A percentile compares a stretch with the other conserved stretches of the same genome.
Evolutionary conservation across 2,888 invertebrate genomes (phyloP).

Genomic region (Cryptus armator): DNA sequence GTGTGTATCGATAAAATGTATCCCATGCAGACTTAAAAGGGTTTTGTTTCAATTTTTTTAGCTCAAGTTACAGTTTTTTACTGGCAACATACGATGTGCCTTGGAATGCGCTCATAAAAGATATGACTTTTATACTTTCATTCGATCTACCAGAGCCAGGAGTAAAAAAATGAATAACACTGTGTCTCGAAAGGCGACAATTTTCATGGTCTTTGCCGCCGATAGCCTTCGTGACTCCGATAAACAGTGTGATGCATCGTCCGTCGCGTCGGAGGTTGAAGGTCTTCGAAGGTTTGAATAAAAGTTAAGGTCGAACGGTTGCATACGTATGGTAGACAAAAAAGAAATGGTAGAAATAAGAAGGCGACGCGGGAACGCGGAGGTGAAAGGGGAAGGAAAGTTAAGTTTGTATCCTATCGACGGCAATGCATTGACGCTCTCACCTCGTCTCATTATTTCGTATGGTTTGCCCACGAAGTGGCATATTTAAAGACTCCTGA

Average conservation of each 20-base stretch:
- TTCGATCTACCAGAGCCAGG: not conserved
- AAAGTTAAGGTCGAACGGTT: constrained; percentile 29
- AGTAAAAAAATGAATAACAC: constrained; percentile 20
- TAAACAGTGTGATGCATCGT: constrained; percentile 21
- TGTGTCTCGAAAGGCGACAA: constrained; percentile 11
- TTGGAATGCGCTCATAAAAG: not conserved
- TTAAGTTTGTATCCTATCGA: constrained; percentile 57
- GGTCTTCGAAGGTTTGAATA: constrained; percentile 52
- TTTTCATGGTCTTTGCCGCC: constrained; percentile 19
- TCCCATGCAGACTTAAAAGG: not conserved
- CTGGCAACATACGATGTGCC: not conserved
- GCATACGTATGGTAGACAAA: constrained; percentile 9
- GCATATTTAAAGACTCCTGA: constrained; percentile 50
- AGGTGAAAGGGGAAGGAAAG: constrained; percentile 62
- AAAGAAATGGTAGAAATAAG: constrained; percentile 11
- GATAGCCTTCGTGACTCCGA: constrained; percentile 60
- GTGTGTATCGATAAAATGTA: not conserved
- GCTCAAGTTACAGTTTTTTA: constrained; percentile 1
- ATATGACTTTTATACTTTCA: not conserved
- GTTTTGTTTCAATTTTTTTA: not conserved
- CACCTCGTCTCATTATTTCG: constrained; percentile 66
- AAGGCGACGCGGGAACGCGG: not conserved
- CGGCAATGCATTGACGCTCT: constrained; percentile 56
- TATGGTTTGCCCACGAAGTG: constrained; percentile 67
- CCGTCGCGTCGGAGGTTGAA: not conserved